Evolutionary conservation across 1,140 invertebrate species (phyloP), one percentile per base, ranked within the genome.

Genomic region (Drosophila sproati): DNA sequence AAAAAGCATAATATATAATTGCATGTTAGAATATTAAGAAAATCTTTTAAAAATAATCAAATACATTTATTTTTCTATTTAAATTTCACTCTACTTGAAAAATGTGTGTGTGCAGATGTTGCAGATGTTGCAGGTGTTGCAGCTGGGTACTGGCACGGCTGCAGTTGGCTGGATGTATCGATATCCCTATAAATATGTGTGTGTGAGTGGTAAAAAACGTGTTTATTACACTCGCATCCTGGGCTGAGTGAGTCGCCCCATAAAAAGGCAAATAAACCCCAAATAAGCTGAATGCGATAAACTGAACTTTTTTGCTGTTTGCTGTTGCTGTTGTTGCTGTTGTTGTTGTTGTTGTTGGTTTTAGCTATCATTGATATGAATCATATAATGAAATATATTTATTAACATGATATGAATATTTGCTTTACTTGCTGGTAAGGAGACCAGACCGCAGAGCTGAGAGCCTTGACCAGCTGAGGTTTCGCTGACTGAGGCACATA

Each of bases 201-300:
- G 32, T 63, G 28, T 32, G 28, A 3, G 51, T 54, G 54, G 7
- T 12, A 6, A 10, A 54, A 56, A 64, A 64, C 69, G 31, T 64
- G 52, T 72, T 56, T 72, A 72, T 57, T 72, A 29, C 12, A 10
- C 37, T 41, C 35, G 28, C 59, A 73, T 68, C 63, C 71, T 68
- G 61, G 35, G 57, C 29, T 66, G 31, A 43, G 3, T 34, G 41
- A 5, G 20, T 52, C 7, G 12, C 50, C 60, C 56, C 20, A 55
- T 41, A 51, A 59, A 57, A 43, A 39, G 62, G 54, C 47, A 72
- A 72, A 72, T 39, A 55, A 54, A 48, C 57, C 57, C 47, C 52
- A 72, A 20, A 70, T 61, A 31, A 71, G 28, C 51, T 48, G 12
- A 47, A 55, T 39, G 69, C 70, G 48, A 68, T 73, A 73, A 73